Base-by-base conservation (phyloP, 2,797 vertebrate genomes). In the Sebastes dallii region DNA sequence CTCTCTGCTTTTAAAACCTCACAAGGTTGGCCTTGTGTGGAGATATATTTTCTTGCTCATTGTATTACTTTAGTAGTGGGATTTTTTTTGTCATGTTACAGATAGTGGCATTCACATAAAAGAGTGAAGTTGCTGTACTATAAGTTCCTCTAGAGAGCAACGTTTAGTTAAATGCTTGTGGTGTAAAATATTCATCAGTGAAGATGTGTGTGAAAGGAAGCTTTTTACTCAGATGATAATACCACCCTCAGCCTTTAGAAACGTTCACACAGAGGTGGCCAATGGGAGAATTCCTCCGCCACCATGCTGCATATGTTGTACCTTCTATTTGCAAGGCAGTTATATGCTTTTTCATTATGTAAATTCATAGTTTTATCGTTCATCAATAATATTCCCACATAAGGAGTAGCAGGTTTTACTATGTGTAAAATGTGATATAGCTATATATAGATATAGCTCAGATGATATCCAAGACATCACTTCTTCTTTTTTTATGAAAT, bases 131-230 rank as follows among this genome's bases (percentile, higher is more conserved):
- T 50, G 27, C 22, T 77, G 20, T 72, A 59, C 56, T 62, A 10
- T 42, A 67, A 50, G 59, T 71, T 66, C 55, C 68, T 75, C 34
- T 20, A 10, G 30, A 82, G 59, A 80, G 14, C 50, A 78, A 61
- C 6, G 12, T 69, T 83, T 75, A 72, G 58, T 54, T 80, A 66
- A 85, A 81, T 71, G 29, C 24, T 27, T 81, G 32, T 72, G 6
- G 46, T 77, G 52, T 87, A 13, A 85, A 84, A 85, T 84, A 78
- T 84, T 81, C 59, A 84, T 52, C 3, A 66, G 30, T 20, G 16
- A 72, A 46, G 55, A 76, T 75, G 36, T 65, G 36, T 78, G 52
- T 69, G 64, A 87, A 81, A 73, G 25, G 8, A 86, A 52, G 36
- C 54, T 36, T 76, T 67, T 50, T 46, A 36, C 18, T 66, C 50